Conservation (phyloP, 1,140 invertebrate species). For the Trissolcus basalis region DNA sequence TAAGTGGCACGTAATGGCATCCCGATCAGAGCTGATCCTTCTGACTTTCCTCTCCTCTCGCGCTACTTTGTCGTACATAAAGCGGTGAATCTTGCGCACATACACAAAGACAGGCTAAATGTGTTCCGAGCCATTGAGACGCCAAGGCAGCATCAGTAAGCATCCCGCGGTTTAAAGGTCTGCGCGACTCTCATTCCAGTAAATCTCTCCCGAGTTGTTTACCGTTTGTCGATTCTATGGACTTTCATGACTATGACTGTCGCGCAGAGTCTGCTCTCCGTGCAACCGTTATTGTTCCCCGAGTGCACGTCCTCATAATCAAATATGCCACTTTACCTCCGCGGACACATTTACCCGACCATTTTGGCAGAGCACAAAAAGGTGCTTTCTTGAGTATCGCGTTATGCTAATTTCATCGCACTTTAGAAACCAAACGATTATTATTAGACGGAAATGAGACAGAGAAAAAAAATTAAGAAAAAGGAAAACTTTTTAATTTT, state of each 20-base stretch:
- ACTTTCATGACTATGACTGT: conserved; percentile 34
- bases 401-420: too few species aligned
- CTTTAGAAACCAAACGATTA: too few species aligned
- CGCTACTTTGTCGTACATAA: conserved; percentile 1
- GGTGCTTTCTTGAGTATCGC: too few species aligned
- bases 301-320: conserved; percentile 38
- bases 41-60: conserved; percentile 26
- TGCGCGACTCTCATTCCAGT: conserved; percentile 30
- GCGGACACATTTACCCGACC: conserved; percentile 14
- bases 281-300: conserved; percentile 32
- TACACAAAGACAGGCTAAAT: conserved; percentile 7
- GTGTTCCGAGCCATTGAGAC: conserved; percentile 27
- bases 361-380: conserved; percentile 1
- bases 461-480: too few species aligned
- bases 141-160: conserved; percentile 22
- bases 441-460: too few species aligned
- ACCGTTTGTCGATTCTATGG: conserved; percentile 44
- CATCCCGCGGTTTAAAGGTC: conserved; percentile 33
- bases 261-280: neutral
- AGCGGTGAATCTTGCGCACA: too few species aligned
- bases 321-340: conserved; percentile 21
- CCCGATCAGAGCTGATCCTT: conserved; percentile 19
- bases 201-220: conserved; percentile 45
- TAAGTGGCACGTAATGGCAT: conserved; percentile 43
- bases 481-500: too few species aligned